Base-by-base conservation (phyloP, 2,797 vertebrate species). In the Borostomias antarcticus region DNA sequence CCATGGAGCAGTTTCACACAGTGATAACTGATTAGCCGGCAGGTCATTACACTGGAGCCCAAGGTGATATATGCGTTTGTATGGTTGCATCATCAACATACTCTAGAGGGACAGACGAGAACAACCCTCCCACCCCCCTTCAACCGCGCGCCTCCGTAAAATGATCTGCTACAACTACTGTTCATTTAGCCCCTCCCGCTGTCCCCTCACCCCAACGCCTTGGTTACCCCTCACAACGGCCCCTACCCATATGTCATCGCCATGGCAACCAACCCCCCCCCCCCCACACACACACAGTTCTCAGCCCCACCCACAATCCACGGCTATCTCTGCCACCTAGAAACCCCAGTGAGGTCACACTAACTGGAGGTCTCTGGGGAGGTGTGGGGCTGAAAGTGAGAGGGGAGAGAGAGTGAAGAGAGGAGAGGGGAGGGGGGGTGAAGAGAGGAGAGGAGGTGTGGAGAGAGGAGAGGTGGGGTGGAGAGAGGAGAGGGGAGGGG, bases 1-100 rank as follows among this genome's bases (percentile, higher is more conserved):
- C 64, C 66, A 35, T 37, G 51, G 1, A 76, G 79, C 51, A 5
- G 56, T 74, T 35, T 9, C 19, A 71, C 70, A 72, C 64, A 37
- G 60, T 28, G 58, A 71, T 58, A 63, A 82, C 64, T 4, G 66
- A 82, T 80, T 68, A 76, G 64, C 4, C 33, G 52, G 33, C 35
- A 56, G 47, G 58, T 61, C 15, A 35, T 62, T 72, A 73, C 78
- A 71, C 74, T 76, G 48, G 66, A 58, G 73, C 58, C 62, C 2
- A 0, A 58, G 37, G 50, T 70, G n/a, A 64, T 68, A 74, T 78
- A 75, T 43, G 78, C 73, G 58, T 53, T 3, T 4, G 47, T 3
- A 6, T 54, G n/a, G 53, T 28, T 77, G 51, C 33, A 11, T 50
- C 30, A 52, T 64, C 48, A 37, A 58, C 28, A 17, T 11, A 54